Conservation (phyloP, 2,797 vertebrate species). For the Heliangelus exortis region DNA sequence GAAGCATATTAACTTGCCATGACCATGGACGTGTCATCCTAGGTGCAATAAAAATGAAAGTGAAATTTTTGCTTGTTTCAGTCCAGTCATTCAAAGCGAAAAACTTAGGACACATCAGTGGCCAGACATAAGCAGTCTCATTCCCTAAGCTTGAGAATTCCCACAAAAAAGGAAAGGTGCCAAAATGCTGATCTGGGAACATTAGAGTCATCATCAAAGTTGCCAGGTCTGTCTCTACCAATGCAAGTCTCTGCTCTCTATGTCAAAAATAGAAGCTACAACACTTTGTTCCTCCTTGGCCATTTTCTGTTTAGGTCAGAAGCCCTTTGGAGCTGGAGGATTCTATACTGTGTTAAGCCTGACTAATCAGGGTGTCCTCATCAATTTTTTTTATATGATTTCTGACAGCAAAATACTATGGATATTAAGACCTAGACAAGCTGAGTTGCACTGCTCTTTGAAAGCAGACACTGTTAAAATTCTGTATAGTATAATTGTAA, state of each 20-base stretch:
- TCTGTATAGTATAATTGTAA: not conserved
- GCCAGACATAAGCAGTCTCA: not conserved
- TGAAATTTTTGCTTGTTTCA: not conserved
- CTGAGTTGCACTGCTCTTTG: not conserved
- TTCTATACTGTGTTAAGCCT: not conserved
- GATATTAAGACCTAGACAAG: not conserved
- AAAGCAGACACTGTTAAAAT: not conserved
- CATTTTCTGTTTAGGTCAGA: not conserved
- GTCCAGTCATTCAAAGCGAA: not conserved
- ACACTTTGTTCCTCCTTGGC: not conserved
- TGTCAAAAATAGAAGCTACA: not conserved
- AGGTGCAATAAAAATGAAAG: not conserved
- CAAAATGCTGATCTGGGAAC: not conserved
- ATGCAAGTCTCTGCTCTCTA: not conserved
- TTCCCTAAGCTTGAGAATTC: not conserved
- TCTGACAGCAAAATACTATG: not conserved
- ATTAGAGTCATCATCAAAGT: not conserved
- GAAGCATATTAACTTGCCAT: not conserved
- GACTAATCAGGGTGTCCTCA: not conserved
- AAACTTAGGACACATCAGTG: not conserved
- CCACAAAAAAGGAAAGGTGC: not conserved
- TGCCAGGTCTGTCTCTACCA: not conserved
- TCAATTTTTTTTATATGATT: not conserved
- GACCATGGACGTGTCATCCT: not conserved
- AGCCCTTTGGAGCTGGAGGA: not conserved